These are phyloP conservation scores for Hydrochoerus hydrochaeris DNA, from an alignment of 2,113 vertebrate species.

Conservation along the genomic window DNA sequence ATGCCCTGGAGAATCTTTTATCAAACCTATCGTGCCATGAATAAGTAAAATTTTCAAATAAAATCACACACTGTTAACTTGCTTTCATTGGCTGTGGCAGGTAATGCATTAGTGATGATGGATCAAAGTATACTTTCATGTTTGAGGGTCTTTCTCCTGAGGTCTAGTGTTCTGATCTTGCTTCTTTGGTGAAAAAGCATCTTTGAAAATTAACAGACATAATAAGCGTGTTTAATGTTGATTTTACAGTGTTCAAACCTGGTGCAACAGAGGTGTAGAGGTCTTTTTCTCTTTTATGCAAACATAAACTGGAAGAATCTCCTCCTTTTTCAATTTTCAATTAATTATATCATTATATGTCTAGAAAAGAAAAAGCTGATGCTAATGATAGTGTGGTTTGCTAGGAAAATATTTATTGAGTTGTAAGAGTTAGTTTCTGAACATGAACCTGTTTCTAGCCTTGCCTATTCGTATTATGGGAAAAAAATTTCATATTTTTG, in stretches of 20 bases:
- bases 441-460: not conserved
- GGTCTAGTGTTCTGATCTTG: not conserved
- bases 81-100: not conserved
- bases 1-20: not conserved
- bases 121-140: not conserved
- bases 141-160: not conserved
- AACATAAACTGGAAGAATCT: not conserved
- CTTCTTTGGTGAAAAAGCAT: not conserved
- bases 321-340: not conserved
- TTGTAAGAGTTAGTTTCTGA: not conserved
- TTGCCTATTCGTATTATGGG: not conserved
- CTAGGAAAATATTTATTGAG: not conserved
- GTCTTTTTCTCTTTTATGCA: not conserved
- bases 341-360: not conserved
- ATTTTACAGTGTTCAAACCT: not conserved
- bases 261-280: not conserved
- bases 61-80: not conserved
- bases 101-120: not conserved
- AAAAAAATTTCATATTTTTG: not conserved
- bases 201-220: not conserved
- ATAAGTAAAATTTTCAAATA: constrained; percentile 15
- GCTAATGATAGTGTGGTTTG: not conserved
- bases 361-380: not conserved
- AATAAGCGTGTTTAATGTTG: not conserved
- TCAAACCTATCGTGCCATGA: not conserved